Evolutionary conservation across 92 coral and sea anemone species (phyloP).

Genomic region (Porites rus): DNA sequence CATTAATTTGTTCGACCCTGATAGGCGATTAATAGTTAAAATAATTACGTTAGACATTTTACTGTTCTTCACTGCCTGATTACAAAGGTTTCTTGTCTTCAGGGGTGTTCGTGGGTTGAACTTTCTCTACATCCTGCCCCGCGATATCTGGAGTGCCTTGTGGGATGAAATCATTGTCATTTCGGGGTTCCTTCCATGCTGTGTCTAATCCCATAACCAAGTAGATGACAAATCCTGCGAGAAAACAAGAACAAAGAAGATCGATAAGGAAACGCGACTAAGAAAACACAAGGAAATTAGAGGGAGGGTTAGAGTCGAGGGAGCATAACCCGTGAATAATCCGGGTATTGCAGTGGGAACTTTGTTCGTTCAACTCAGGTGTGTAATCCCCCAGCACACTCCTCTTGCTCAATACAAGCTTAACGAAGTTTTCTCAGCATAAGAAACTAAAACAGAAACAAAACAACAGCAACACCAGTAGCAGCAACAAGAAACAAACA

Average conservation of each 20-base stretch:
- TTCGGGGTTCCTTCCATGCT: conserved; percentile 82
- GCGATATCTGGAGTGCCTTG: conserved; percentile 53
- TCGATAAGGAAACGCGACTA: neutral
- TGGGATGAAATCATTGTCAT: conserved; percentile 74
- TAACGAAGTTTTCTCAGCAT: too few species aligned
- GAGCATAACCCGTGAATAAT: neutral
- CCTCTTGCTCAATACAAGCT: too few species aligned
- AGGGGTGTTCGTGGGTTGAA: conserved; percentile 55
- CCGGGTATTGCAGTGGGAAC: neutral
- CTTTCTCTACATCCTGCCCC: conserved; percentile 59
- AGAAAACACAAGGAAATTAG: neutral
- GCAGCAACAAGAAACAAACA: too few species aligned
- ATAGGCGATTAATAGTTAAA: too few species aligned
- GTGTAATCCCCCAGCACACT: too few species aligned
- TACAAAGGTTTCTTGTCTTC: conserved; percentile 33
- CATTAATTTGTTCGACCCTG: too few species aligned
- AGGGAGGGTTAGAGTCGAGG: too few species aligned
- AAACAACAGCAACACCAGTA: too few species aligned
- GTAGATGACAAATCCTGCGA: conserved; percentile 85
- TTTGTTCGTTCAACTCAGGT: neutral
- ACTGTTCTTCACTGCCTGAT: conserved; percentile 12
- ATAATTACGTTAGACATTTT: neutral
- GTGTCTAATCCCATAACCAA: conserved; percentile 91
- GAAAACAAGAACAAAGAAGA: neutral
- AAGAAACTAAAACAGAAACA: too few species aligned